Base-by-base conservation (phyloP, 2,797 vertebrate genomes). In the Gymnothorax reevesii region DNA sequence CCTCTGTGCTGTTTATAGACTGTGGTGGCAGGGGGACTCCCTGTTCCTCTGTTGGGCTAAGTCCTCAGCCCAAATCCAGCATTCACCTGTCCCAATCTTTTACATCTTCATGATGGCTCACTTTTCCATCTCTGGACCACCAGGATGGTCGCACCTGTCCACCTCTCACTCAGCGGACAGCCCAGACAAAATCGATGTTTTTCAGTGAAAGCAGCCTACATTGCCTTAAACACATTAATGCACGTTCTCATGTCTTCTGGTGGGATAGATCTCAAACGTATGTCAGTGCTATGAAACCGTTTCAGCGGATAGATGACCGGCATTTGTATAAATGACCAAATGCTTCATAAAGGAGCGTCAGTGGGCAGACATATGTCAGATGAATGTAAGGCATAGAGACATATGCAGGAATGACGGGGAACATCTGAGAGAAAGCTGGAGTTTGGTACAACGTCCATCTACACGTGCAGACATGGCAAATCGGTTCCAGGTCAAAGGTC, bases 21-120 rank as follows among this genome's bases (percentile, higher is more conserved):
- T 87, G 91, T 89, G 92, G 91, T 93, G 85, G 77, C 71, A 85
- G 86, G 83, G 87, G 83, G 87, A 90, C 91, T 92, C 92, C 93
- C 93, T 89, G 90, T 71, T 60, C 83, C 84, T 87, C 87, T 88
- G 84, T 87, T 71, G 79, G 59, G 62, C 69, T 54, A 87, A 89
- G 33, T 93, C 91, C 90, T 88, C 90, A 86, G 87, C 84, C 89
- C 90, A 49, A 77, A 84, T 17, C 85, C 85, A 9, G 7, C 33
- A 49, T 66, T 55, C 25, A 82, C 64, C 84, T 60, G 85, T 82
- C 52, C 62, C 20, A 8, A 59, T 27, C 59, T 77, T 42, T 22
- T 52, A n/a, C 42, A 33, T 62, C 66, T 75, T 55, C 25, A 13
- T 17, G 22, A 8, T n/a, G 2, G 8, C 83, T 27, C 27, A 13